Evolutionary conservation across 2,113 vertebrate genomes (phyloP), one percentile per base, ranked within the genome.

Genomic region (Ailurus styani): DNA sequence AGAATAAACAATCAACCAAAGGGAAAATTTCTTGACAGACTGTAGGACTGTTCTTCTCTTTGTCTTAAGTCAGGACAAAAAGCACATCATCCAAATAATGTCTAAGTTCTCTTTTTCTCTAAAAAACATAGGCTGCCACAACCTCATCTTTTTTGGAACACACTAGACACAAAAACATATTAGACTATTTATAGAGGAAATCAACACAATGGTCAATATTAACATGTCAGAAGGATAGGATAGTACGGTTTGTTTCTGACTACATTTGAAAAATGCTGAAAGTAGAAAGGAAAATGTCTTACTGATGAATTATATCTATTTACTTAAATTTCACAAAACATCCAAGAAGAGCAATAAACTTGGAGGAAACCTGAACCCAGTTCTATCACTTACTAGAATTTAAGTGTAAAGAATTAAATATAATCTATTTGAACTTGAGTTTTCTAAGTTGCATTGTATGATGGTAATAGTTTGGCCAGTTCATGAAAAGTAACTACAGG

Each of bases 1-100:
- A 85, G 98, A 97, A 25, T 21, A 78, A 98, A 47, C 23, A 78
- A 68, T 86, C 4, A 11, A 97, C 96, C 47, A 92, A 77, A 55
- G 0, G 47, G 20, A 34, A 93, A 7, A 3, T 75, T 47, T 96
- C 45, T 83, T 78, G 62, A 95, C 20, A 34, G 60, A 37, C 94
- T 10, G n/a, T 7, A 95, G 90, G 72, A 79, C 23, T 84, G 37
- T 84, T 68, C 13, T 79, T 84, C 64, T 86, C 45, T 87, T 93
- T 68, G 47, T 94, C 31, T 94, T 90, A 64, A 64, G 11, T 21
- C 10, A 87, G n/a, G 31, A 91, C 47, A 94, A 90, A 75, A 31
- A 7, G 6, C 5, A 17, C 7, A 77, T 87, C 0, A 82, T 91
- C 79, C 86, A 52, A 98, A 95, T 73, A 25, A 55, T 27, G 20